Percentiles rank a stretch among this genome's conserved stretches.
Evolutionary conservation across 37 sponge, comb jelly and placozoan genomes (phyloP).

Genomic region (Beroe forskalii): DNA sequence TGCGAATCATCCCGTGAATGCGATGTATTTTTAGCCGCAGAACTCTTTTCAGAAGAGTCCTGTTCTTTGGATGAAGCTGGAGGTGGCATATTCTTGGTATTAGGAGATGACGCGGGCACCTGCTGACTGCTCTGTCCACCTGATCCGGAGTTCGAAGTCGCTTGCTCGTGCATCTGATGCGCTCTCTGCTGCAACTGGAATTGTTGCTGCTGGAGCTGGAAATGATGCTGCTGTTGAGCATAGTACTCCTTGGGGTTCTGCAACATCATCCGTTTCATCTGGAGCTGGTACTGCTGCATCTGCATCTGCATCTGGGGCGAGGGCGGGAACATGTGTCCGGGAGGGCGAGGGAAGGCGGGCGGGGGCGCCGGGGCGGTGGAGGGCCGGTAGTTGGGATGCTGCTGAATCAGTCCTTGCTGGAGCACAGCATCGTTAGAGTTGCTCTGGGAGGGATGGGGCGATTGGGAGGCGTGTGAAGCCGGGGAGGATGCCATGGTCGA

Average conservation of each 20-base stretch:
- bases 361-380: background rate
- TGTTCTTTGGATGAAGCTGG: constrained; percentile 19
- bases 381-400: background rate
- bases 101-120: too few relatives aligned
- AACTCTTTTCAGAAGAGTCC: background rate
- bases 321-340: constrained; percentile 23
- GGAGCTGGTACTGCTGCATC: constrained; percentile 62
- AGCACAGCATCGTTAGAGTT: background rate
- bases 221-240: constrained; percentile 17
- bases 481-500: constrained; percentile 53
- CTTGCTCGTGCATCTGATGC: background rate
- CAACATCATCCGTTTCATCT: constrained; percentile 65
- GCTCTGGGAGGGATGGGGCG: constrained; percentile 1
- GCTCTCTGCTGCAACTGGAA: constrained; percentile 14
- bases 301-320: constrained; percentile 37
- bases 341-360: constrained; percentile 10
- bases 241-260: constrained; percentile 44
- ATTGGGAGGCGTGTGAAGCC: constrained; percentile 5
- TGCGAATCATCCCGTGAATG: background rate
- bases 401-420: background rate
- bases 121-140: background rate
- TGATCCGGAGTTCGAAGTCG: background rate
- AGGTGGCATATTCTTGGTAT: constrained; percentile 3
- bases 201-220: constrained; percentile 25
- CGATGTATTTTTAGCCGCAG: background rate